A percentile compares a stretch with the other conserved stretches of the same genome.
These are phyloP conservation scores for Nomada hirtipes DNA, from an alignment of 2,888 invertebrate genomes.

Conservation along the genomic window DNA sequence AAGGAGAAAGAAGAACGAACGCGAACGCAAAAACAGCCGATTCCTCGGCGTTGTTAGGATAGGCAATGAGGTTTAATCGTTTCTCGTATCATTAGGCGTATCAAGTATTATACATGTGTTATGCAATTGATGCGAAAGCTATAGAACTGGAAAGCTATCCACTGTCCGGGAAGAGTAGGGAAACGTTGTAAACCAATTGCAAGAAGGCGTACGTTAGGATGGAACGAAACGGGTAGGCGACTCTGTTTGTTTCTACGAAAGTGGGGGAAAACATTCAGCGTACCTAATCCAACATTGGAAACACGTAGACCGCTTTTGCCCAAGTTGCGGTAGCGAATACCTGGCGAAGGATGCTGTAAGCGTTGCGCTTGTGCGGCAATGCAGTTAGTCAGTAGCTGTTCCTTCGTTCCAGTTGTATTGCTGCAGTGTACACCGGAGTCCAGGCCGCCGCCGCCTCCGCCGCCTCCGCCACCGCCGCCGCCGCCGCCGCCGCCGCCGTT, in stretches of 20 bases:
- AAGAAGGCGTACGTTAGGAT: constrained; percentile 28
- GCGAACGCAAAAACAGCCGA: too few species aligned
- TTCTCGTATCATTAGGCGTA: background rate
- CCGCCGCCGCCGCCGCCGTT: constrained; percentile 86
- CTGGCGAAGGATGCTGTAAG: constrained; percentile 89
- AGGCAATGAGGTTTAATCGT: background rate
- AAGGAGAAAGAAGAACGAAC: too few species aligned
- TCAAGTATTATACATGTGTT: background rate
- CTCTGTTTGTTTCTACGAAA: constrained; percentile 59
- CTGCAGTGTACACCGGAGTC: constrained; percentile 84
- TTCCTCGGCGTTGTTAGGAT: too few species aligned
- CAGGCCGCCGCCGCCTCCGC: constrained; percentile 81
- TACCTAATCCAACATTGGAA: constrained; percentile 95
- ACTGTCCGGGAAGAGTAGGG: background rate
- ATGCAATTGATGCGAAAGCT: background rate
- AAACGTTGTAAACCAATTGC: too few species aligned
- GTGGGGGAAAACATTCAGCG: constrained; percentile 79
- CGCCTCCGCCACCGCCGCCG: constrained; percentile 84
- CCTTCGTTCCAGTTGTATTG: constrained; percentile 85
- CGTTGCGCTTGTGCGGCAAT: constrained; percentile 85
- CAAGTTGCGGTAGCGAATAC: constrained; percentile 95
- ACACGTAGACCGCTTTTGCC: constrained; percentile 98
- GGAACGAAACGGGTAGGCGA: constrained; percentile 34
- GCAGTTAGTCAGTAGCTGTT: constrained; percentile 85
- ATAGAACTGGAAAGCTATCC: background rate